These are phyloP conservation scores for Forbesichthys agassizii DNA, from an alignment of 2,113 vertebrate genomes.

Conservation along the genomic window DNA sequence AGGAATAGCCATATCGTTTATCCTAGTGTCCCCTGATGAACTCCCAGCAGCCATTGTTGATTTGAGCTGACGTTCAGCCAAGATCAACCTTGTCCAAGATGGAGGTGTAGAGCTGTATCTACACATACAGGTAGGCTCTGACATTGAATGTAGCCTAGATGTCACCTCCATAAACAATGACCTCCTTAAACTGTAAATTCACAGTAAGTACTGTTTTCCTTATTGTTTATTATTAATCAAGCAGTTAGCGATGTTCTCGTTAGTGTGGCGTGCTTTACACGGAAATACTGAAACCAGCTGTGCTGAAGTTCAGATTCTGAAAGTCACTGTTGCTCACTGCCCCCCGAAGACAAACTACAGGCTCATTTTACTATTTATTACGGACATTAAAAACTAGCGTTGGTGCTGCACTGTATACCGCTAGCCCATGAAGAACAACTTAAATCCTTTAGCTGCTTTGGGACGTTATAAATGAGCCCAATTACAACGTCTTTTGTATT, in stretches of 20 bases:
- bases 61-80: slow-evolving; percentile 51
- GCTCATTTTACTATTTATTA: slow-evolving; percentile 69
- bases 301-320: slow-evolving; percentile 40
- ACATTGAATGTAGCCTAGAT: slow-evolving; percentile 47
- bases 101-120: not conserved
- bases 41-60: slow-evolving; percentile 31
- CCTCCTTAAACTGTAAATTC: slow-evolving; percentile 51
- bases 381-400: slow-evolving; percentile 54
- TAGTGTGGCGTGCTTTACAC: slow-evolving; percentile 45
- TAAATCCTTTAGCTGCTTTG: slow-evolving; percentile 51
- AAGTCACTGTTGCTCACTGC: slow-evolving; percentile 39
- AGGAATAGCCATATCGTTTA: slow-evolving; percentile 55
- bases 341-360: slow-evolving; percentile 60
- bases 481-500: slow-evolving; percentile 59
- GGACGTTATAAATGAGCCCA: slow-evolving; percentile 61
- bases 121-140: slow-evolving; percentile 30
- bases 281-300: slow-evolving; percentile 66
- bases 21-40: slow-evolving; percentile 45
- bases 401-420: slow-evolving; percentile 24
- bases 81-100: slow-evolving; percentile 61
- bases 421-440: slow-evolving; percentile 28
- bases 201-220: slow-evolving; percentile 49
- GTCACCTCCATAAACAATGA: slow-evolving; percentile 46
- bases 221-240: slow-evolving; percentile 41
- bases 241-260: slow-evolving; percentile 58